Evolutionary conservation across 1,140 invertebrate genomes (phyloP).

Genomic region (Anoplophora glabripennis): DNA sequence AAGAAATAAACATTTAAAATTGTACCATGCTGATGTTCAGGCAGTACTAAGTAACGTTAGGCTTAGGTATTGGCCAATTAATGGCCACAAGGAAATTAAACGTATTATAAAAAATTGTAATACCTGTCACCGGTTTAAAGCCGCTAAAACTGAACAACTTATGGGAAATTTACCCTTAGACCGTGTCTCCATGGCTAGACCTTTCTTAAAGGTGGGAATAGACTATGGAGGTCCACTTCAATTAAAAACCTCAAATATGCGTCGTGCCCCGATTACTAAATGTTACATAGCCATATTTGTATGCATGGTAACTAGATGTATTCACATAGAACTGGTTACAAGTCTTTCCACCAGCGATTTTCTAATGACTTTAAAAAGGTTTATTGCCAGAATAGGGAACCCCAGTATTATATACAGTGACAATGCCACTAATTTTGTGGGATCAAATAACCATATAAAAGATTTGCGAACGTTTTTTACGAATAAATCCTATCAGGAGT

Average conservation of each 20-base stretch:
- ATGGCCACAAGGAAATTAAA: slow-evolving; percentile 2
- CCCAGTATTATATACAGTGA: slow-evolving; percentile 31
- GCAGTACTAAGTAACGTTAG: neutral
- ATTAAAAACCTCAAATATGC: neutral
- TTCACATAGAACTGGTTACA: slow-evolving; percentile 2
- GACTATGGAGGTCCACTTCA: slow-evolving; percentile 38
- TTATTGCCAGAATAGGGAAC: slow-evolving; percentile 37
- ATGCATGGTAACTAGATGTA: slow-evolving; percentile 2
- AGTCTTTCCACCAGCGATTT: neutral
- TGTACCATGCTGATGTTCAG: slow-evolving; percentile 10
- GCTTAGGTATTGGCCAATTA: slow-evolving; percentile 6
- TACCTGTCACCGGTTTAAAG: slow-evolving; percentile 1
- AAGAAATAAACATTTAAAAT: slow-evolving; percentile 4
- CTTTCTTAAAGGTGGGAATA: slow-evolving; percentile 31
- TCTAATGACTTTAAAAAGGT: slow-evolving; percentile 1
- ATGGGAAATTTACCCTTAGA: no score
- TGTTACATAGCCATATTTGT: slow-evolving; percentile 1
- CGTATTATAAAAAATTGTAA: slow-evolving; percentile 1
- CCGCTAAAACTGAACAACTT: slow-evolving; percentile 1
- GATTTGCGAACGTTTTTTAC: slow-evolving; percentile 5
- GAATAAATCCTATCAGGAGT: neutral
- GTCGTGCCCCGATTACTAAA: neutral
- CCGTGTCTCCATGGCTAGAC: no score
- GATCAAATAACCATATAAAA: neutral
- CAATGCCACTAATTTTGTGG: slow-evolving; percentile 24